phyloP scores from a whole-genome alignment of 2,888 invertebrate species.

The Ctena decussata region DNA sequence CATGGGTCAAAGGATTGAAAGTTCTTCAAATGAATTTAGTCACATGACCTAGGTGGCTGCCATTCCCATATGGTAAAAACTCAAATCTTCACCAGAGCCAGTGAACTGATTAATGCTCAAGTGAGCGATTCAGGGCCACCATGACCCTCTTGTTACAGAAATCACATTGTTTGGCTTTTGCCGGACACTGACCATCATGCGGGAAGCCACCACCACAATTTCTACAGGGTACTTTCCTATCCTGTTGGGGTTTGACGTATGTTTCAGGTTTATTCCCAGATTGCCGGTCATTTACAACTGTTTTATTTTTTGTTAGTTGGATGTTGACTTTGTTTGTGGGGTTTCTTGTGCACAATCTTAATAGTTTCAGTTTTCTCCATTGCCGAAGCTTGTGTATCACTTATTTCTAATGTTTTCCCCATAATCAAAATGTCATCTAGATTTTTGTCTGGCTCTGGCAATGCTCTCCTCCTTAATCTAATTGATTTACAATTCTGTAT shows the following conservation, averaged over 20 bases:
- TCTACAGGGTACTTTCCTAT: slow-evolving; percentile 11
- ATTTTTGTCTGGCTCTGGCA: slow-evolving; percentile 34
- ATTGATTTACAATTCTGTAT: slow-evolving; percentile 65
- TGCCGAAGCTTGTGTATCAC: slow-evolving; percentile 47
- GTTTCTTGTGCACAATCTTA: not conserved
- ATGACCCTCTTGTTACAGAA: too few relatives aligned
- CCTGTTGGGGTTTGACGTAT: not conserved
- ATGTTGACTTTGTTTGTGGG: not conserved
- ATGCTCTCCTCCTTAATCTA: slow-evolving; percentile 51
- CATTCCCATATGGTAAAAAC: too few relatives aligned
- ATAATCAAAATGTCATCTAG: slow-evolving; percentile 22
- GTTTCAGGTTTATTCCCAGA: too few relatives aligned
- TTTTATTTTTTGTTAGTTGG: not conserved
- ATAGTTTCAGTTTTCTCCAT: slow-evolving; percentile 44
- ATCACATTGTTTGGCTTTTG: slow-evolving; percentile 27
- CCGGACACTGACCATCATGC: slow-evolving; percentile 22
- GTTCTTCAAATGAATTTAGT: too few relatives aligned
- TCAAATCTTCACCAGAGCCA: too few relatives aligned
- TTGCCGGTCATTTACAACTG: not conserved
- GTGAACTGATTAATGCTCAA: too few relatives aligned
- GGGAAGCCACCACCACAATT: slow-evolving; percentile 50
- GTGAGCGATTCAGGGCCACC: too few relatives aligned
- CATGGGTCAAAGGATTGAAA: too few relatives aligned
- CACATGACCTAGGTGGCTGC: too few relatives aligned
- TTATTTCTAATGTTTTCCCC: slow-evolving; percentile 48